phyloP scores from a whole-genome alignment of 2,113 vertebrate genomes.

The Zapus hudsonius region DNA sequence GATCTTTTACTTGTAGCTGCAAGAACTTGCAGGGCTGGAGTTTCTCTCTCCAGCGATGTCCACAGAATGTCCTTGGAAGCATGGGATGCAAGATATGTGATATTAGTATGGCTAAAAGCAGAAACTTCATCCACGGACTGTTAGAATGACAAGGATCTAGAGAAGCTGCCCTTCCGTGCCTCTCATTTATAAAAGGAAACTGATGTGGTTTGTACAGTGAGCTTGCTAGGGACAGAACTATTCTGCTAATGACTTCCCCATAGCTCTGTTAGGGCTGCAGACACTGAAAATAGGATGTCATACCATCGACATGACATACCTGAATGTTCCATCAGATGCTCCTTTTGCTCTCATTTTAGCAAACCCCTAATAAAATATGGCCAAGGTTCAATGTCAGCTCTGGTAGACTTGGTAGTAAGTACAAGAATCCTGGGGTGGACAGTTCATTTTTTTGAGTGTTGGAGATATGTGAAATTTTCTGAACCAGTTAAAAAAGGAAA shows the following conservation, averaged over 20 bases:
- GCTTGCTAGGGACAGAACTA: not conserved
- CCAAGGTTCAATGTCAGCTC: not conserved
- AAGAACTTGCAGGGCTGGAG: not conserved
- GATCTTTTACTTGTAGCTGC: not conserved
- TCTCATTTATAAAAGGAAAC: not conserved
- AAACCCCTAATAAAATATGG: not conserved
- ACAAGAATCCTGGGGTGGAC: not conserved
- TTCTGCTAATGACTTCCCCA: not conserved
- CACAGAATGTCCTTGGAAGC: not conserved
- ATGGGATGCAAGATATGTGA: not conserved
- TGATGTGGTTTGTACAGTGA: not conserved
- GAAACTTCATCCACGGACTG: accelerated
- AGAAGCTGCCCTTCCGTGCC: not conserved
- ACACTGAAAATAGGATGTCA: not conserved
- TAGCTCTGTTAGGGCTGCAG: too few species aligned
- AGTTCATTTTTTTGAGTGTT: not conserved
- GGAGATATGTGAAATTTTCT: too few species aligned
- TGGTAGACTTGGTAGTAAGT: not conserved
- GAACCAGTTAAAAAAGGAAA: not conserved
- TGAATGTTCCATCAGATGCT: not conserved
- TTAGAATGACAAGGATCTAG: not conserved
- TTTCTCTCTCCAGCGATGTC: not conserved
- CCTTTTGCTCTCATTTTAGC: not conserved
- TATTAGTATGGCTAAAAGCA: not conserved
- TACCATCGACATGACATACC: not conserved